phyloP scores from a whole-genome alignment of 2,797 vertebrate species.

The Iguana delicatissima region DNA sequence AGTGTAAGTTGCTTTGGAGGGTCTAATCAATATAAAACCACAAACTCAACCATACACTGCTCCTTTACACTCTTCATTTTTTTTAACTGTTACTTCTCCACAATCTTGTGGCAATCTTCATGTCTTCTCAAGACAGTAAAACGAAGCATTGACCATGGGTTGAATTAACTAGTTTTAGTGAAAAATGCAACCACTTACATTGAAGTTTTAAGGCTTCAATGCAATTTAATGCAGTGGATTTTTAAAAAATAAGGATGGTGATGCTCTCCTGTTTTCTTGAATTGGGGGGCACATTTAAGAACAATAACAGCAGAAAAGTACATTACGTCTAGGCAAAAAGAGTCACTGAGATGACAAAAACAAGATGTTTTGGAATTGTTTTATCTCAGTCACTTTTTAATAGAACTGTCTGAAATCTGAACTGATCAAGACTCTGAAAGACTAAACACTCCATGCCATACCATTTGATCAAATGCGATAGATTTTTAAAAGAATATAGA shows the following conservation, averaged over 20 bases:
- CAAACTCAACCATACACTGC: neutral
- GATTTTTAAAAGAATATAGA: too few relatives aligned
- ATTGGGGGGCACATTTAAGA: neutral
- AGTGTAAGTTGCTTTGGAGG: neutral
- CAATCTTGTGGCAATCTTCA: neutral
- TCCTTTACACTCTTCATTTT: neutral
- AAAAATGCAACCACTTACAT: too few relatives aligned
- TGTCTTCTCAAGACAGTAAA: neutral
- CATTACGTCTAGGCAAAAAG: neutral
- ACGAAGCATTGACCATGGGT: neutral
- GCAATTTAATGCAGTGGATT: neutral
- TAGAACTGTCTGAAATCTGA: neutral
- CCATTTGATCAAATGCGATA: too few relatives aligned
- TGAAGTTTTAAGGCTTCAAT: neutral
- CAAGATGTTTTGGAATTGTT: neutral
- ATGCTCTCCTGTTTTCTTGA: neutral
- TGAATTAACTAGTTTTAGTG: neutral
- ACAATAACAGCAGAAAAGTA: neutral
- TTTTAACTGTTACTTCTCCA: neutral
- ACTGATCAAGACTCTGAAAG: too few relatives aligned
- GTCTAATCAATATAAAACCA: neutral
- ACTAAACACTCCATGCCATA: too few relatives aligned
- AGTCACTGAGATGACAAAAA: neutral
- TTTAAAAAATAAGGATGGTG: neutral
- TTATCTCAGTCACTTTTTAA: neutral